phyloP scores from a whole-genome alignment of 2,888 invertebrate genomes.

The Hemistola chrysoprasaria region DNA sequence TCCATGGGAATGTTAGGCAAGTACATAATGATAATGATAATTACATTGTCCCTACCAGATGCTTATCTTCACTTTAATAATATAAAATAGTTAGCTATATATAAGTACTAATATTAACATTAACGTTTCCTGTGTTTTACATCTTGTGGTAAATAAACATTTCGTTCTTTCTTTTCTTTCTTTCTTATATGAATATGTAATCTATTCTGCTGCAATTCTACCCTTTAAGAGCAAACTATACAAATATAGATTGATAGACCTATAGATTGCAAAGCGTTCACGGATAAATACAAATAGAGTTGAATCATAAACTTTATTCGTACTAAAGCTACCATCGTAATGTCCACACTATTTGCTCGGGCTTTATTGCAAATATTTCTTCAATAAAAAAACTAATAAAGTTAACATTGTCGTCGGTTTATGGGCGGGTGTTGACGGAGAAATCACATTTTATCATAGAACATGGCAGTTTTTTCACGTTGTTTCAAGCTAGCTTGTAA shows the following conservation, averaged over 20 bases:
- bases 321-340: slow-evolving; percentile 34
- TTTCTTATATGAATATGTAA: slow-evolving; percentile 14
- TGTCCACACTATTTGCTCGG: slow-evolving; percentile 27
- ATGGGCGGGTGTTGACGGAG: slow-evolving; percentile 5
- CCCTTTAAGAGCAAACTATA: slow-evolving; percentile 15
- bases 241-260: too few species aligned
- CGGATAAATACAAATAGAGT: slow-evolving; percentile 27
- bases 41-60: too few species aligned
- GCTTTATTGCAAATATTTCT: slow-evolving; percentile 31
- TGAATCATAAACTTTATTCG: slow-evolving; percentile 42
- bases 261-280: slow-evolving; percentile 20
- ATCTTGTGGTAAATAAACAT: too few species aligned
- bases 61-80: too few species aligned
- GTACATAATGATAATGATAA: too few species aligned
- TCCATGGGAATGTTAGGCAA: too few species aligned
- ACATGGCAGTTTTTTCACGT: not conserved
- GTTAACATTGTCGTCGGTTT: slow-evolving; percentile 22
- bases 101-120: too few species aligned
- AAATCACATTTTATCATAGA: slow-evolving; percentile 10
- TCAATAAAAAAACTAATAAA: slow-evolving; percentile 23
- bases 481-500: not conserved
- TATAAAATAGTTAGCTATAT: too few species aligned
- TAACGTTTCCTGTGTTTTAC: too few species aligned
- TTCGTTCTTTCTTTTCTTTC: too few species aligned
- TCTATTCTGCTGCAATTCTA: slow-evolving; percentile 12